These are phyloP conservation scores for Anagyrus pseudococci DNA, from an alignment of 2,888 invertebrate genomes.

Conservation along the genomic window DNA sequence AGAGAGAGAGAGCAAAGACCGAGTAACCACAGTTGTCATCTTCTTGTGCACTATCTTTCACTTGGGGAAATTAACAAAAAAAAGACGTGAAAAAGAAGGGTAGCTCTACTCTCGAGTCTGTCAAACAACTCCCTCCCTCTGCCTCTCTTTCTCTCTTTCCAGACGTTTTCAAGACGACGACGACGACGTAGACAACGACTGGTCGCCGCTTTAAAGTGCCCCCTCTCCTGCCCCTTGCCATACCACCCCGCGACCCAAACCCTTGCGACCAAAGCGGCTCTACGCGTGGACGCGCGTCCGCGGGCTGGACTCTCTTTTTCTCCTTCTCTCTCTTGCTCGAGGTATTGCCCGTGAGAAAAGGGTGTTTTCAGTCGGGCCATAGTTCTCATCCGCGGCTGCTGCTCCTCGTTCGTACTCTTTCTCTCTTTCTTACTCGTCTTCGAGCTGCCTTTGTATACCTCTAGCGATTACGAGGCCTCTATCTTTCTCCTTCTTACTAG, in stretches of 20 bases:
- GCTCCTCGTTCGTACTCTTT: neutral
- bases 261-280: too few species aligned
- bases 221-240: neutral
- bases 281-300: neutral
- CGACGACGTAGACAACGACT: too few species aligned
- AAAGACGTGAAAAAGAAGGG: neutral
- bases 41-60: constrained; percentile 8
- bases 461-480: too few species aligned
- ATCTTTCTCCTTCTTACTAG: too few species aligned
- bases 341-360: constrained; percentile 32
- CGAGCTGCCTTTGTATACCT: neutral
- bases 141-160: constrained; percentile 8
- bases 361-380: constrained; percentile 24
- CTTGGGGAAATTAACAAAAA: constrained; percentile 13
- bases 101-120: constrained; percentile 12
- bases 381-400: neutral
- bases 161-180: constrained; percentile 28
- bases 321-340: constrained; percentile 13
- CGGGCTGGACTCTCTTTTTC: neutral
- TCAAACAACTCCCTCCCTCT: constrained; percentile 15
- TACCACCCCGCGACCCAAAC: constrained; percentile 1
- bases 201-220: neutral
- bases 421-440: neutral
- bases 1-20: too few species aligned
- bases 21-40: constrained; percentile 7